Evolutionary conservation across 2,797 vertebrate species (phyloP).

Genomic region (Atherinosoma microstoma): DNA sequence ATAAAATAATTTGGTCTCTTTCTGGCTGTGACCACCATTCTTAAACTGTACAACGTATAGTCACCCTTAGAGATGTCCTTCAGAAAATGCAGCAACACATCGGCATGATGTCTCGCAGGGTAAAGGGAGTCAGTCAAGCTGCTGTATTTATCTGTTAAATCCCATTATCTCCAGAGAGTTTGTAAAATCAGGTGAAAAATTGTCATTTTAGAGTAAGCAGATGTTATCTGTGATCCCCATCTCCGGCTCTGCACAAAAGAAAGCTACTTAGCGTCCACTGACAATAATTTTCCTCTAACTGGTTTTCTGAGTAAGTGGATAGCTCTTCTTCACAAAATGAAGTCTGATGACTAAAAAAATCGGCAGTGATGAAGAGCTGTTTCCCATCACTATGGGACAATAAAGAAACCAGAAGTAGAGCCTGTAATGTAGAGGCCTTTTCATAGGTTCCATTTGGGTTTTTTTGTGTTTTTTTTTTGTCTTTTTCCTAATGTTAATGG

Average conservation of each 20-base stretch:
- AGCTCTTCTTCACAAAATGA: not conserved
- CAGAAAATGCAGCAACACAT: not conserved
- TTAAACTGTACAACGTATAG: not conserved
- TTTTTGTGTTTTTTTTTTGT: too few relatives aligned
- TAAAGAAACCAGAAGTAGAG: not conserved
- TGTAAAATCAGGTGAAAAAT: not conserved
- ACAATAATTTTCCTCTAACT: not conserved
- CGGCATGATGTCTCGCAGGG: not conserved
- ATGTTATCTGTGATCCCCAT: not conserved
- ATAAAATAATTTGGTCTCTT: not conserved
- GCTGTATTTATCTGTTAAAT: not conserved
- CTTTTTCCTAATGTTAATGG: too few relatives aligned
- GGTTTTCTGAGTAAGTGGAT: not conserved
- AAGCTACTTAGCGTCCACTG: not conserved
- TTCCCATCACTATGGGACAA: not conserved
- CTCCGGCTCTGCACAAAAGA: not conserved
- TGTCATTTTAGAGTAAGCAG: not conserved
- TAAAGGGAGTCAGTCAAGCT: not conserved
- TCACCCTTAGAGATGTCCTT: not conserved
- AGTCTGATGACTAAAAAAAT: not conserved
- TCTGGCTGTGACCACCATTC: too few relatives aligned
- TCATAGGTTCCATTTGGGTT: too few relatives aligned
- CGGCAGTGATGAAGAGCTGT: not conserved
- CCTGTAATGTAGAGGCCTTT: not conserved
- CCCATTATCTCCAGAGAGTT: not conserved